Conservation (phyloP, 2,113 vertebrate genomes). For the Prunella fulvescens region DNA sequence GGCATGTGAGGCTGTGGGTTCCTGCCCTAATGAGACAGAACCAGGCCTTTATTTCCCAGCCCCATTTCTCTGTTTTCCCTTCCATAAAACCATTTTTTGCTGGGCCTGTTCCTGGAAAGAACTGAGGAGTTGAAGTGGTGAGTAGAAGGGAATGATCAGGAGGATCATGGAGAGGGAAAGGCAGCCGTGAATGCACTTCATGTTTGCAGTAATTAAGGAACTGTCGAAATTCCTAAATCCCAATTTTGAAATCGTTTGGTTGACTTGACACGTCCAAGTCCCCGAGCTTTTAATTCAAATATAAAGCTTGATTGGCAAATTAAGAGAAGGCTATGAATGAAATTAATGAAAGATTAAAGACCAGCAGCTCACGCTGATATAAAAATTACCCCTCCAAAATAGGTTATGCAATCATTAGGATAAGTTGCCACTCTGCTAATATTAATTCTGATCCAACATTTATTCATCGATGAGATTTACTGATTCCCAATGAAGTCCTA, state of each 20-base stretch:
- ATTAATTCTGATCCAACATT: conserved; percentile 23
- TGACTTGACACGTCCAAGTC: conserved; percentile 37
- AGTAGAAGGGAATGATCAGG: background rate
- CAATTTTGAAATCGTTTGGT: conserved; percentile 32
- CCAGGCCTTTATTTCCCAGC: background rate
- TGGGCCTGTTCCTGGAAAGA: background rate
- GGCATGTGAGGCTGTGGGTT: background rate
- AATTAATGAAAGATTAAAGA: conserved; percentile 66
- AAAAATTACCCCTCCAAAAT: conserved; percentile 39
- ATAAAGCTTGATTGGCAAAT: conserved; percentile 66
- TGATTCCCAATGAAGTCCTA: background rate
- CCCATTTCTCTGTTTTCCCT: background rate
- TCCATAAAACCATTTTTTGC: background rate
- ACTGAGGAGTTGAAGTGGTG: background rate
- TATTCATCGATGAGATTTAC: conserved; percentile 24
- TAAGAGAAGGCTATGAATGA: conserved; percentile 54
- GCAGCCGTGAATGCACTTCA: background rate
- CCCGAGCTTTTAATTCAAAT: conserved; percentile 54
- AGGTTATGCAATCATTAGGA: conserved; percentile 41
- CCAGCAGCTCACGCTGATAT: conserved; percentile 30
- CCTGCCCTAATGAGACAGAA: background rate
- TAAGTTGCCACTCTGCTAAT: conserved; percentile 26
- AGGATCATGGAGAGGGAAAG: background rate
- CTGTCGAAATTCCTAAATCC: conserved; percentile 55
- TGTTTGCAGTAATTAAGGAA: conserved; percentile 37